Percentiles rank a stretch among this genome's conserved stretches.
phyloP scores from a whole-genome alignment of 2,113 vertebrate genomes.

The Hypocryptadius cinnamomeus region DNA sequence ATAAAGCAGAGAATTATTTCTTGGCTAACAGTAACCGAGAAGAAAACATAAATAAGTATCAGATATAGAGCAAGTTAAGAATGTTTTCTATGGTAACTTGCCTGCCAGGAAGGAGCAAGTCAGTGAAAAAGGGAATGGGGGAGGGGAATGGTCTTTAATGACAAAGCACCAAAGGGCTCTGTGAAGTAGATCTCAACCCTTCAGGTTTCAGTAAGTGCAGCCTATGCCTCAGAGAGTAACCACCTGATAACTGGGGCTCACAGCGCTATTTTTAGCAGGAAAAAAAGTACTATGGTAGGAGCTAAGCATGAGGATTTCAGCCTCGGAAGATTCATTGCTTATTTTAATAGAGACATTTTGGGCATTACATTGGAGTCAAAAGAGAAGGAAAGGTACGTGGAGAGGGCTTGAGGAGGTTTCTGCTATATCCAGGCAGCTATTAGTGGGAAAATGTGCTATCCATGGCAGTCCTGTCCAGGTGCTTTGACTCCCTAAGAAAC shows the following conservation, averaged over 20 bases:
- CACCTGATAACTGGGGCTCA: neutral
- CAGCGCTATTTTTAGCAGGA: neutral
- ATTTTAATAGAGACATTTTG: neutral
- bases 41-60: neutral
- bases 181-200: neutral
- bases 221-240: neutral
- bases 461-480: neutral
- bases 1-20: neutral
- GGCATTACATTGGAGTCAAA: neutral
- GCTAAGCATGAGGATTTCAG: neutral
- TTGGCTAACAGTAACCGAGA: neutral
- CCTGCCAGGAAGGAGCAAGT: neutral
- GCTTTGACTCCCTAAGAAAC: neutral
- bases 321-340: neutral
- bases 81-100: neutral
- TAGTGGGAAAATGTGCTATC: neutral
- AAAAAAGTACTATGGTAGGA: neutral
- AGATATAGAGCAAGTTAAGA: neutral
- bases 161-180: neutral
- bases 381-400: neutral
- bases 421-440: neutral
- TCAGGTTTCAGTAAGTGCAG: neutral
- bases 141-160: neutral
- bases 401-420: neutral
- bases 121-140: neutral